These are phyloP conservation scores for Phlogophora meticulosa DNA, from an alignment of 2,888 invertebrate genomes.

Conservation along the genomic window DNA sequence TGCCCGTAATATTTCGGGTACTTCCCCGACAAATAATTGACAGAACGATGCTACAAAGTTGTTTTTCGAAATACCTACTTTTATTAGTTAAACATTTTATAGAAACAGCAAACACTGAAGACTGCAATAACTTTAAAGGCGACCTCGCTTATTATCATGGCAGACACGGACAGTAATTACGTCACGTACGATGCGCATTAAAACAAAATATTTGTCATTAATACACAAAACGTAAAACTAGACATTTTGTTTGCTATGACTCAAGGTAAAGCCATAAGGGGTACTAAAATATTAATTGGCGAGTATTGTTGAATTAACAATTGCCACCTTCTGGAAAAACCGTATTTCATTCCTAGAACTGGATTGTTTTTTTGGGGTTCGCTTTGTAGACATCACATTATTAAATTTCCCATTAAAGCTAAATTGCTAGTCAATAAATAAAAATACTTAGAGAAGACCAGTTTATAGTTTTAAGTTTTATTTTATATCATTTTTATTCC, in stretches of 20 bases:
- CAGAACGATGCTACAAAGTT: neutral
- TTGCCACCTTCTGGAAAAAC: constrained; percentile 25
- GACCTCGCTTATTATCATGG: constrained; percentile 42
- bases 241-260: constrained; percentile 40
- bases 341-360: constrained; percentile 6
- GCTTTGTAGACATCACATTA: neutral
- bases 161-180: constrained; percentile 24
- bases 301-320: constrained; percentile 52
- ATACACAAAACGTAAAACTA: constrained; percentile 37
- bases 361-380: neutral
- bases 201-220: constrained; percentile 52
- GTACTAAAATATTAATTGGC: constrained; percentile 36
- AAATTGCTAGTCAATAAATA: neutral
- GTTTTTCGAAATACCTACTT: neutral
- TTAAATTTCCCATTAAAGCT: neutral
- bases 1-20: neutral
- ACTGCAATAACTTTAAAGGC: constrained; percentile 8
- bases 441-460: neutral
- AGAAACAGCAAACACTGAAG: constrained; percentile 11
- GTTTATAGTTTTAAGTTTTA: too few relatives aligned
- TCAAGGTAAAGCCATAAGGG: constrained; percentile 56
- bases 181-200: constrained; percentile 20
- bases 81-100: neutral
- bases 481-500: too few relatives aligned
- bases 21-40: neutral